These are phyloP conservation scores for Sminthurides bifidus DNA, from an alignment of 1,140 invertebrate genomes.

Conservation along the genomic window DNA sequence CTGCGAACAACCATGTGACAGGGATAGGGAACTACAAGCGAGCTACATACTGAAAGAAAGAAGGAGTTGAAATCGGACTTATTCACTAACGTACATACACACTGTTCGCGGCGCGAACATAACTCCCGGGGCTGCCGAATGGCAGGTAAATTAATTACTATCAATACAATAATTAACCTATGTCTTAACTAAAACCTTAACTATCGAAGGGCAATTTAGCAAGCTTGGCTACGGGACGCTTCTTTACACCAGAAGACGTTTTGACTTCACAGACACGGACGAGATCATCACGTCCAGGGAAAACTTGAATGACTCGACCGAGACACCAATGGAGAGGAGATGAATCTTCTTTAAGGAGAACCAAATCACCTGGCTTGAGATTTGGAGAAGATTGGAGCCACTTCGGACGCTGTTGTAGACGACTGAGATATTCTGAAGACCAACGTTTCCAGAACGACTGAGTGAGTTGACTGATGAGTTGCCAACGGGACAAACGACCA, in stretches of 20 bases:
- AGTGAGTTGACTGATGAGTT: conserved; percentile 4
- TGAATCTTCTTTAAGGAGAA: conserved; percentile 32
- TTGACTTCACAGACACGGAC: conserved; percentile 28
- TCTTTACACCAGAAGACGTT: not conserved
- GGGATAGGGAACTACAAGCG: too few relatives aligned
- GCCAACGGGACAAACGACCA: conserved; percentile 2
- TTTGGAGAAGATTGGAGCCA: conserved; percentile 13
- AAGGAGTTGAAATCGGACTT: too few relatives aligned
- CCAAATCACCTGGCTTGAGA: conserved; percentile 11
- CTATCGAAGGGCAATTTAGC: conserved; percentile 38
- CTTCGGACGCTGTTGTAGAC: conserved; percentile 10
- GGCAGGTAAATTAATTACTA: too few relatives aligned
- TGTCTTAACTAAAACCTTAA: too few relatives aligned
- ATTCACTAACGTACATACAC: too few relatives aligned
- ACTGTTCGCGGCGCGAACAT: too few relatives aligned
- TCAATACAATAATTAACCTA: too few relatives aligned
- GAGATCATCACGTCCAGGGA: conserved; percentile 31
- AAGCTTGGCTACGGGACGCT: conserved; percentile 24
- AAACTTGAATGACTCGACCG: conserved; percentile 32
- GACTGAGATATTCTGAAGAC: conserved; percentile 32
- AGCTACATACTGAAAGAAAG: too few relatives aligned
- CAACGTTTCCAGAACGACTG: conserved; percentile 22
- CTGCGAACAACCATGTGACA: too few relatives aligned
- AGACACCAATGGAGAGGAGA: conserved; percentile 33
- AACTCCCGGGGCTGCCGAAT: too few relatives aligned